These are phyloP conservation scores for Cremastinae sp. DNA, from an alignment of 2,888 invertebrate genomes.

Conservation along the genomic window DNA sequence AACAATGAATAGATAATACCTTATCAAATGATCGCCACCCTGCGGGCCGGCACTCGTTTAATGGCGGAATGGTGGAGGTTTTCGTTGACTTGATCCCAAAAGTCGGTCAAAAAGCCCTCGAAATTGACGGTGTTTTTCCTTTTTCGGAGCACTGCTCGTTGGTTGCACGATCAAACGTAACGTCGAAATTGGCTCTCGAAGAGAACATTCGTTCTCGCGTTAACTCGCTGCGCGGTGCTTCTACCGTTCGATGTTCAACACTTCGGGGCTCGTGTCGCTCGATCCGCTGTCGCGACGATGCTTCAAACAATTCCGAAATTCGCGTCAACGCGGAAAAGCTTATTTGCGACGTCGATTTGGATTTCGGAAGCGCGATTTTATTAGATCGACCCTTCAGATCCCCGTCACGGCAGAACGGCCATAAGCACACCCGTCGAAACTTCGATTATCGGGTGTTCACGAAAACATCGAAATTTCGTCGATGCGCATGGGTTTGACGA, in stretches of 20 bases:
- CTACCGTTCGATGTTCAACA: not conserved
- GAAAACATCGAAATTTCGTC: slow-evolving; percentile 9
- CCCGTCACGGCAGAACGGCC: slow-evolving; percentile 63
- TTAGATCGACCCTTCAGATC: slow-evolving; percentile 46
- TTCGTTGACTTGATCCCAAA: slow-evolving; percentile 80
- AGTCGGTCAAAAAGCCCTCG: slow-evolving; percentile 77
- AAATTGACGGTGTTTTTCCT: slow-evolving; percentile 63
- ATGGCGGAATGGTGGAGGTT: slow-evolving; percentile 91
- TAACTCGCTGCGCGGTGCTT: not conserved
- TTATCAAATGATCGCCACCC: slow-evolving; percentile 85
- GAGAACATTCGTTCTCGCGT: slow-evolving; percentile 75
- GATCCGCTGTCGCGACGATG: not conserved
- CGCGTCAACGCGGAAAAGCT: not conserved
- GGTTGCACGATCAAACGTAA: slow-evolving; percentile 69
- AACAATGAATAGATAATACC: slow-evolving; percentile 67
- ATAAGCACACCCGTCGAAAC: slow-evolving; percentile 53
- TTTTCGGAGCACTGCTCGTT: slow-evolving; percentile 69
- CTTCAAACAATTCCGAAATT: not conserved
- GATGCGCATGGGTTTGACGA: not conserved
- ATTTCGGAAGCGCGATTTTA: slow-evolving; percentile 28
- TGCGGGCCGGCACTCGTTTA: slow-evolving; percentile 89
- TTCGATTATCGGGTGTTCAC: slow-evolving; percentile 34
- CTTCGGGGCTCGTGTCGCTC: not conserved
- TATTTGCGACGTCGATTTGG: not conserved
- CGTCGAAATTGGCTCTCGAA: slow-evolving; percentile 63